Conservation (phyloP, 2,797 vertebrate species). For the Darevskia nairensis region DNA sequence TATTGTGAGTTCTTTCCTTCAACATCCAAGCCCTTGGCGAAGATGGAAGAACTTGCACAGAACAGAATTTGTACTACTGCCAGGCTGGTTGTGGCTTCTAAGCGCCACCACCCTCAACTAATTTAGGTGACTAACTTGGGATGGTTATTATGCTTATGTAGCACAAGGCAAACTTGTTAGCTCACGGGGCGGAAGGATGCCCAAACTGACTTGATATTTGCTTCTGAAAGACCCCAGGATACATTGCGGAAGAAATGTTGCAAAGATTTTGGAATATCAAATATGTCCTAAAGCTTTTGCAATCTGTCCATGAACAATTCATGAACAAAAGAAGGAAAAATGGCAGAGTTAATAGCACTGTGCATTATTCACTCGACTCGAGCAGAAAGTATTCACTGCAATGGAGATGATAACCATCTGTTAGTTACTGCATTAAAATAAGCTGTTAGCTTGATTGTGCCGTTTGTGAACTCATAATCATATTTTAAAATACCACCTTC, state of each 20-base stretch:
- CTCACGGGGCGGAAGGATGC: background rate
- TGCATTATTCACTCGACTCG: constrained; percentile 13
- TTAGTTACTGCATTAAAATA: constrained; percentile 27
- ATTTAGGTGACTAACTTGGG: background rate
- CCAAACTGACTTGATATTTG: background rate
- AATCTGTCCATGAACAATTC: constrained; percentile 28
- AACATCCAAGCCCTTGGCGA: background rate
- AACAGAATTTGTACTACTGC: background rate
- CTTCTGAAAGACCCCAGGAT: constrained; percentile 4
- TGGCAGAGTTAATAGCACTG: constrained; percentile 7
- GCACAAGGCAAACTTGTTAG: background rate
- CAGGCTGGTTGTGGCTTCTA: background rate
- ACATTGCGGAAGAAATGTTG: background rate
- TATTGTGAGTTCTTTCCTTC: background rate
- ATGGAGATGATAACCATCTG: constrained; percentile 32
- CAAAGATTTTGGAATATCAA: constrained; percentile 13
- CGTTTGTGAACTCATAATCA: constrained; percentile 22
- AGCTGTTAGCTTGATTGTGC: constrained; percentile 19
- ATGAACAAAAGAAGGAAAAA: background rate
- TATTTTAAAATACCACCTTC: constrained; percentile 41
- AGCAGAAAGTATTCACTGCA: constrained; percentile 19
- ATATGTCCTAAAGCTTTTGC: constrained; percentile 19
- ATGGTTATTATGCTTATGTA: background rate
- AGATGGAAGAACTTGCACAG: background rate
- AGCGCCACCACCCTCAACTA: too few species aligned